These are phyloP conservation scores for Diploscapter pachys DNA, from an alignment of 1,140 invertebrate genomes.

Conservation along the genomic window DNA sequence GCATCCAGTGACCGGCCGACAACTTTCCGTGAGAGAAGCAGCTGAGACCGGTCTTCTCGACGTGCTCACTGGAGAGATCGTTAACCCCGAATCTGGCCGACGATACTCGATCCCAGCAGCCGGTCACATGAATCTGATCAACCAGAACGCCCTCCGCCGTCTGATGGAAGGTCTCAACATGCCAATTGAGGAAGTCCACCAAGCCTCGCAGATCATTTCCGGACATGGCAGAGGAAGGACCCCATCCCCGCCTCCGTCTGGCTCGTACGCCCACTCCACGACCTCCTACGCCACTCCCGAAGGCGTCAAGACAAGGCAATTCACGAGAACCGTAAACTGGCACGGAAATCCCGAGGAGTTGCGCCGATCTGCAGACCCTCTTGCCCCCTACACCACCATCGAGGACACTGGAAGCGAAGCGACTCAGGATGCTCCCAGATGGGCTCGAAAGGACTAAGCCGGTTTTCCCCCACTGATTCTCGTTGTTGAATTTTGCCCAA, in stretches of 20 bases:
- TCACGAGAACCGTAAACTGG: constrained; percentile 45
- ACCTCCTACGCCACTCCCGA: constrained; percentile 18
- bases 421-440: constrained; percentile 28
- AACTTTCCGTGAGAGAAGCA: constrained; percentile 53
- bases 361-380: constrained; percentile 31
- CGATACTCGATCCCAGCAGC: constrained; percentile 52
- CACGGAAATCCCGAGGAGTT: constrained; percentile 42
- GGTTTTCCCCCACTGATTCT: not conserved
- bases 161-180: constrained; percentile 48
- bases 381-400: constrained; percentile 31
- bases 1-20: constrained; percentile 42
- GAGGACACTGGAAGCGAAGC: not conserved
- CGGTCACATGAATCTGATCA: constrained; percentile 55
- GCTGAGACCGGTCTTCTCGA: constrained; percentile 57
- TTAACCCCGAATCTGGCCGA: constrained; percentile 46
- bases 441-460: constrained; percentile 29
- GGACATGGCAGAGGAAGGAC: not conserved
- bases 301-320: constrained; percentile 2
- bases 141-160: constrained; percentile 41
- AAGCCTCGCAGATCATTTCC: constrained; percentile 14
- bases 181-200: constrained; percentile 38
- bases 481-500: too few species aligned
- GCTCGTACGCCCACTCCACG: not conserved
- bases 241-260: not conserved
- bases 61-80: constrained; percentile 48